Base-by-base conservation (phyloP, 2,888 invertebrate genomes). In the Caenorhabditis uteleia region DNA sequence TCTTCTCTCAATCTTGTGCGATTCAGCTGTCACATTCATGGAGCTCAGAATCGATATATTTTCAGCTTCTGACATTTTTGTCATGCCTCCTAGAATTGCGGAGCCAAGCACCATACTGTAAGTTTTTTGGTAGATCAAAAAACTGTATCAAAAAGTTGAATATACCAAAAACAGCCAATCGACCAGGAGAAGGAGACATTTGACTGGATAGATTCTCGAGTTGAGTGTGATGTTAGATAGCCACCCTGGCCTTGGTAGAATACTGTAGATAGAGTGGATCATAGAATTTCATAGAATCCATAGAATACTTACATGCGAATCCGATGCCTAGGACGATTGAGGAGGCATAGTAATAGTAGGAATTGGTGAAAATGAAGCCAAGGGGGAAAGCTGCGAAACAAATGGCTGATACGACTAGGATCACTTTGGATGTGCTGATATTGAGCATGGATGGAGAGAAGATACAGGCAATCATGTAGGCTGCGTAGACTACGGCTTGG, bases 361-460 rank as follows among this genome's bases (percentile, higher is more conserved):
- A 38, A 40, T 72, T 70, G n/a, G 71, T 61, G 49, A 68, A 70
- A 34, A 75, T 45, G 55, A 74, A 75, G 36, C 71, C 69, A 0
- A 58, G 10, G 8, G 61, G 62, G 36, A 57, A 67, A 18, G 64
- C 14, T 0, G 69, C 58, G 29, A 61, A 69, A 36, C 49, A 49
- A 14, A 66, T 36, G 1, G 71, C 58, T 0, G 57, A 45, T 25
- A 42, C 44, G 18, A 68, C 42, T 7, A 71, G 45, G 2, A 62
- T 49, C 14, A 20, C 16, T 40, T 71, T 71, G 0, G 71, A 42
- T 12, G 50, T 57, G 25, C 46, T 33, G 18, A 53, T 16, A 21
- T 58, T 49, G 20, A 71, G 43, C 23, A 71, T 44, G 16, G 68
- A 62, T 16, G 71, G 68, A 8, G 66, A 48, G 25, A 71, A 60